Percentiles rank a stretch among this genome's conserved stretches.
Conservation (phyloP, 2,113 vertebrate genomes). For the Crotalus horridus region DNA sequence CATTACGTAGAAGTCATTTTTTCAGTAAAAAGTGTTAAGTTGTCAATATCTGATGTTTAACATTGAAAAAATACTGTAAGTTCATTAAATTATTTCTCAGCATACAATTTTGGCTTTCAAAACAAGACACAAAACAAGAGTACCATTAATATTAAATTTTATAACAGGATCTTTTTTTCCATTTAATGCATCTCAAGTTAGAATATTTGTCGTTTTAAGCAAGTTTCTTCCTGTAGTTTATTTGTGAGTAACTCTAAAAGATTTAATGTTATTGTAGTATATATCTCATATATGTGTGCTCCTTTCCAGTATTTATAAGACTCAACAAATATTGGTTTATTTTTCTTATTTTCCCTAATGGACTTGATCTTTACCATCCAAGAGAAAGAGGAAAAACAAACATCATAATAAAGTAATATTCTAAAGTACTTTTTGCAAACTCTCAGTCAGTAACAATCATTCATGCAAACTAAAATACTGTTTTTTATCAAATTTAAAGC, state of each 20-base stretch:
- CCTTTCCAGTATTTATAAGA: conserved; percentile 12
- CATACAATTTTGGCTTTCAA: conserved; percentile 44
- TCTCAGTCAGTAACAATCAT: background rate
- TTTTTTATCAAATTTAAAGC: conserved; percentile 18
- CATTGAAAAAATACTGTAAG: background rate
- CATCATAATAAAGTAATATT: background rate
- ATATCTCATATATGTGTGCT: accelerated
- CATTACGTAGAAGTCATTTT: background rate
- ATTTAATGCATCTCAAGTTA: conserved; percentile 33
- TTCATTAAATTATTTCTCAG: conserved; percentile 17
- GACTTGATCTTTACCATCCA: background rate
- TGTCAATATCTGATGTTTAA: conserved; percentile 31
- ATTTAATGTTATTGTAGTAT: background rate
- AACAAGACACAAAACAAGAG: conserved; percentile 31
- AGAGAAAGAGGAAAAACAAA: background rate
- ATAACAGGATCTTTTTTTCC: conserved; percentile 22
- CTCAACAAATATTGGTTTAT: background rate
- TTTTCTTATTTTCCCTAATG: background rate
- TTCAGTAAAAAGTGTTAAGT: background rate
- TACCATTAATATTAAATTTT: conserved; percentile 29
- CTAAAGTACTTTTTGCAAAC: background rate
- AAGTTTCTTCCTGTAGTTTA: background rate
- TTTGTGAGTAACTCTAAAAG: conserved; percentile 21
- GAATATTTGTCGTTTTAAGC: conserved; percentile 20
- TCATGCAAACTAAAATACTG: background rate